Evolutionary conservation across 2,797 vertebrate species (phyloP), one percentile per base, ranked within the genome.

Genomic region (Amblyopsis hoosieri): DNA sequence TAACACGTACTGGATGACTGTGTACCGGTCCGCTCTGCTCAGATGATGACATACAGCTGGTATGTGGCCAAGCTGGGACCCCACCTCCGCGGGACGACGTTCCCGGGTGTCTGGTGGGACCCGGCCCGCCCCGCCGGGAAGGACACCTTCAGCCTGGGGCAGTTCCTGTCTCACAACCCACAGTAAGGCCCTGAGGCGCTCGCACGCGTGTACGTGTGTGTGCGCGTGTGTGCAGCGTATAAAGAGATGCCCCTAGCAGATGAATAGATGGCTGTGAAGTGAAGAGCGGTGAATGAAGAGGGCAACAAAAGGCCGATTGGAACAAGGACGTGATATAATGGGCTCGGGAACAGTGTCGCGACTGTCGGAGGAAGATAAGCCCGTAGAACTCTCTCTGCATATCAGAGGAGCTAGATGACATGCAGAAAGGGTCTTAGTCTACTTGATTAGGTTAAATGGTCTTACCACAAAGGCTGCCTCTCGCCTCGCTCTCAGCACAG

Each of bases 1-100:
- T 73, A 10, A 15, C 5, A 14, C 3, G 14, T 14, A 50, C 7
- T 15, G 4, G 8, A 15, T 50, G 23, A 14, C n/a, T 6, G 14
- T 15, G 13, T 50, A 13, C 14, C 14, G n/a, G 6, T 15, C 48
- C 23, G 46, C 45, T 62, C 67, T 60, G 45, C 58, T 14, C 74
- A 99, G 98, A 97, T 99, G 97, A 97, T 99, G 97, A 99, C 97
- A 51, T 98, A 99, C 0, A 64, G 85, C 7, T 99, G 98, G 98
- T 99, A 99, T 77, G 92, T 99, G 82, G 91, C 92, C 71, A 98
- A 95, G 85, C 88, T 97, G 78, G 92, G 93, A 1, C 93, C 89
- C 57, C 96, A 99, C 81, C 92, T 95, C 82, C 92, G 91, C 29
- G 92, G 92, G 0, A 90, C 99, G 62, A 74, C 69, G 79, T 99